These are phyloP conservation scores for Danio tinwini DNA, from an alignment of 2,797 vertebrate genomes.

Conservation along the genomic window DNA sequence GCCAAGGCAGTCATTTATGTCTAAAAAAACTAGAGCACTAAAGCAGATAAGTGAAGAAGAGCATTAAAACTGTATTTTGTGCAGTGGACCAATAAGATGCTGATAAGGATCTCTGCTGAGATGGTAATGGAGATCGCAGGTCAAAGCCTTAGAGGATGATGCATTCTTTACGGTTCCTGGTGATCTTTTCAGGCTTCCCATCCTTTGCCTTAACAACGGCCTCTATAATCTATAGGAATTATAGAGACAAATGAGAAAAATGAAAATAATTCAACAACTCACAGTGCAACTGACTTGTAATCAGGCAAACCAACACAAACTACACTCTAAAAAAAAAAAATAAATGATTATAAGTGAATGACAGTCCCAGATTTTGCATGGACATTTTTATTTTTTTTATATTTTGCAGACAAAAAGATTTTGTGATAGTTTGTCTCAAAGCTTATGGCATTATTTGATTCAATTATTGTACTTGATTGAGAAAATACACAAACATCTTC, in stretches of 20 bases:
- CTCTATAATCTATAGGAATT: slow-evolving; percentile 79
- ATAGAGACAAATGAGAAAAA: background rate
- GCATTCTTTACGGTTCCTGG: slow-evolving; percentile 88
- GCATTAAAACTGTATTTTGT: background rate
- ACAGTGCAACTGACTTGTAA: too few species aligned
- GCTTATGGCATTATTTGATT: too few species aligned
- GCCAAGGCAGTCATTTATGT: slow-evolving; percentile 72
- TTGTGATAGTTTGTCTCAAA: too few species aligned
- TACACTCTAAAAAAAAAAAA: too few species aligned
- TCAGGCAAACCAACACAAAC: too few species aligned
- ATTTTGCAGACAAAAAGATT: too few species aligned
- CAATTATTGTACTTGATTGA: too few species aligned
- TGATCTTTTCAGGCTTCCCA: slow-evolving; percentile 88
- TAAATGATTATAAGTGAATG: too few species aligned
- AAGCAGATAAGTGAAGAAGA: background rate
- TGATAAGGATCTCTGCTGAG: background rate
- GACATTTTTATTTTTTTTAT: too few species aligned
- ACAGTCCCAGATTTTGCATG: too few species aligned
- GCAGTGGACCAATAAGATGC: slow-evolving; percentile 20
- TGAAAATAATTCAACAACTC: background rate
- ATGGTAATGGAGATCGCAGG: background rate
- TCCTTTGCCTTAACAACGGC: slow-evolving; percentile 80
- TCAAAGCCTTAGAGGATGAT: slow-evolving; percentile 82
- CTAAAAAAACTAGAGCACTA: slow-evolving; percentile 59
- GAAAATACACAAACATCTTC: too few species aligned